Evolutionary conservation across 2,888 invertebrate genomes (phyloP).

Genomic region (Zootermopsis nevadensis): DNA sequence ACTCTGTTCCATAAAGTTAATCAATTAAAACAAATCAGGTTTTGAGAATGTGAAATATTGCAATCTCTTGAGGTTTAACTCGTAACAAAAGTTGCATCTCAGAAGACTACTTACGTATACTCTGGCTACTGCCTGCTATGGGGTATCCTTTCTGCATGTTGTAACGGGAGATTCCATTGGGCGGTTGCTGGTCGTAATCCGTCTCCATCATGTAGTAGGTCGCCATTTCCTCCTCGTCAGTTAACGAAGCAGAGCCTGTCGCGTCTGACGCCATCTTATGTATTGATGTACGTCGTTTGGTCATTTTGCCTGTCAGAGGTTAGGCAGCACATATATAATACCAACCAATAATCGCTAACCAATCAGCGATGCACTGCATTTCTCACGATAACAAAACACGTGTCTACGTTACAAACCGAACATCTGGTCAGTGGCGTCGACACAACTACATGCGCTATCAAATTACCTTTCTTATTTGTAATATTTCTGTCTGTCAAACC

Average conservation of each 20-base stretch:
- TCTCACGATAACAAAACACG: not conserved
- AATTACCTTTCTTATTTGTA: not conserved
- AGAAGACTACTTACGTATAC: conserved; percentile 1
- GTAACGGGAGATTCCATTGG: not conserved
- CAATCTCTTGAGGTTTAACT: too few species aligned
- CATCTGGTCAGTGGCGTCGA: not conserved
- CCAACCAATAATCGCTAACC: not conserved
- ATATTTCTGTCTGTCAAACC: too few species aligned
- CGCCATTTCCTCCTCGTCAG: conserved; percentile 40
- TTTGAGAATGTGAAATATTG: too few species aligned
- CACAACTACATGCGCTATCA: not conserved
- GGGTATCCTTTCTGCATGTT: not conserved
- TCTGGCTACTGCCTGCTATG: conserved; percentile 15
- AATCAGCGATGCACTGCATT: not conserved
- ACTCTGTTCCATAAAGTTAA: too few species aligned
- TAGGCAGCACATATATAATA: not conserved
- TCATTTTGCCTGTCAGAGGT: conserved; percentile 23
- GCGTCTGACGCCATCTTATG: conserved; percentile 23
- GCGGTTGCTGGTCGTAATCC: not conserved
- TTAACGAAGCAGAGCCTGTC: not conserved
- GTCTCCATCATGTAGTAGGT: conserved; percentile 42
- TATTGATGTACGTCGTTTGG: not conserved
- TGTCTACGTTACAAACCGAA: not conserved
- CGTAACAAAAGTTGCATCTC: not conserved
- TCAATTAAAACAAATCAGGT: too few species aligned